Percentiles rank a stretch among this genome's conserved stretches.
phyloP scores from a whole-genome alignment of 2,797 vertebrate species.

The Schizothorax lantsangensis region DNA sequence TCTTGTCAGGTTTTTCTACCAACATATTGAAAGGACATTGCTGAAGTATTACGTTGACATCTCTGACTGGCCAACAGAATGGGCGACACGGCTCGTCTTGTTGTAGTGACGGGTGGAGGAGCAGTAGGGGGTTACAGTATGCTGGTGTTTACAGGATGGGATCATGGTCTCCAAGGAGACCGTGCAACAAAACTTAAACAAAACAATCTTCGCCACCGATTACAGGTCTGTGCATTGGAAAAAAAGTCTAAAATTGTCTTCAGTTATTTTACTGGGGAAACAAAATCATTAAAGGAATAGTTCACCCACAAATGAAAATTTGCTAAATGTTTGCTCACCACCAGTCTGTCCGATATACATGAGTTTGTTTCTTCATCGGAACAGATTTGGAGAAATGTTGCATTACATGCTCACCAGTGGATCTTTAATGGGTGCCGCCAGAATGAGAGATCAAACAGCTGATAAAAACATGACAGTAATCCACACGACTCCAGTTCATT shows the following conservation, averaged over 20 bases:
- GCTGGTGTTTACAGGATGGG: constrained; percentile 86
- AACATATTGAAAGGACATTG: constrained; percentile 6
- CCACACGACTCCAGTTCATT: not conserved
- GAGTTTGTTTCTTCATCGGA: not conserved
- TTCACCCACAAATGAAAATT: not conserved
- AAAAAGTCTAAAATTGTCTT: not conserved
- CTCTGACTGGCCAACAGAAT: constrained; percentile 73
- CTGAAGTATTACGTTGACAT: not conserved
- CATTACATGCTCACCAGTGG: not conserved
- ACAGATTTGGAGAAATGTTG: not conserved
- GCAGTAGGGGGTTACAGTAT: constrained; percentile 81
- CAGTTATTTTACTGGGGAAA: not conserved
- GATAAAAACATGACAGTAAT: not conserved
- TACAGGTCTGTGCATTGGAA: constrained; percentile 79
- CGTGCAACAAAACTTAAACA: constrained; percentile 80
- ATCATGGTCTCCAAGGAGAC: constrained; percentile 82
- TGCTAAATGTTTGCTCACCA: not conserved
- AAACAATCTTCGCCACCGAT: constrained; percentile 80
- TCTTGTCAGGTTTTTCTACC: constrained; percentile 1
- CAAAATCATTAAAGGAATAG: not conserved
- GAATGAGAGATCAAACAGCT: not conserved
- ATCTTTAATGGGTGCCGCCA: not conserved
- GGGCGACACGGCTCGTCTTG: constrained; percentile 79
- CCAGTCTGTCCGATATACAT: not conserved
- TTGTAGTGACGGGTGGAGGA: constrained; percentile 78